Percentiles rank a stretch among this genome's conserved stretches.
These are phyloP conservation scores for Cylas formicarius DNA, from an alignment of 1,140 invertebrate genomes.

Conservation along the genomic window DNA sequence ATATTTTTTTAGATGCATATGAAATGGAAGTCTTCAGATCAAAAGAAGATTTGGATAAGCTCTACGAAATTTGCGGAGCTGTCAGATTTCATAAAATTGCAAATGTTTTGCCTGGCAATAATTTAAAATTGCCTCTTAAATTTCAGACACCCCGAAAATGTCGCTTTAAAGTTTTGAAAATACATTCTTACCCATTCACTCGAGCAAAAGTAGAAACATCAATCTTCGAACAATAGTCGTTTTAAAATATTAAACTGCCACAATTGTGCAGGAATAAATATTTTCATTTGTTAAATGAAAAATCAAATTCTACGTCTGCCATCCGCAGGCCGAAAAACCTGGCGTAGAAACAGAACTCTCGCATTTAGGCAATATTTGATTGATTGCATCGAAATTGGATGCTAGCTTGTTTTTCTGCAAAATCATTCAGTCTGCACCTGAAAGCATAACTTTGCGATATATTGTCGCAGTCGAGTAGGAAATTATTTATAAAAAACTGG, in stretches of 20 bases:
- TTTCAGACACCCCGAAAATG: not conserved
- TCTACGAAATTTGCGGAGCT: too few species aligned
- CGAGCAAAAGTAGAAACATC: too few species aligned
- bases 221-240: too few species aligned
- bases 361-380: slow-evolving; percentile 8
- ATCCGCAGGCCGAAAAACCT: slow-evolving; percentile 10
- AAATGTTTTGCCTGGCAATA: not conserved
- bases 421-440: slow-evolving; percentile 8
- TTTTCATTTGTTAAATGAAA: slow-evolving; percentile 5
- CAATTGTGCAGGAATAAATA: not conserved
- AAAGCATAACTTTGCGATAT: too few species aligned
- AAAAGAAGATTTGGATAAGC: too few species aligned
- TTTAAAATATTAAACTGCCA: not conserved
- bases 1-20: too few species aligned
- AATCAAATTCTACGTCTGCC: slow-evolving; percentile 8
- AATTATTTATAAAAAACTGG: too few species aligned
- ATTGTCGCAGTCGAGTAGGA: too few species aligned
- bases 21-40: too few species aligned
- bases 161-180: not conserved
- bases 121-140: not conserved
- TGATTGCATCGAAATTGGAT: slow-evolving; percentile 14
- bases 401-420: not conserved
- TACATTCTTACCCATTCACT: too few species aligned
- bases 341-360: slow-evolving; percentile 2
- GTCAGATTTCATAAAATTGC: too few species aligned